phyloP scores from a whole-genome alignment of 2,888 invertebrate species.

The Carabus problematicus region DNA sequence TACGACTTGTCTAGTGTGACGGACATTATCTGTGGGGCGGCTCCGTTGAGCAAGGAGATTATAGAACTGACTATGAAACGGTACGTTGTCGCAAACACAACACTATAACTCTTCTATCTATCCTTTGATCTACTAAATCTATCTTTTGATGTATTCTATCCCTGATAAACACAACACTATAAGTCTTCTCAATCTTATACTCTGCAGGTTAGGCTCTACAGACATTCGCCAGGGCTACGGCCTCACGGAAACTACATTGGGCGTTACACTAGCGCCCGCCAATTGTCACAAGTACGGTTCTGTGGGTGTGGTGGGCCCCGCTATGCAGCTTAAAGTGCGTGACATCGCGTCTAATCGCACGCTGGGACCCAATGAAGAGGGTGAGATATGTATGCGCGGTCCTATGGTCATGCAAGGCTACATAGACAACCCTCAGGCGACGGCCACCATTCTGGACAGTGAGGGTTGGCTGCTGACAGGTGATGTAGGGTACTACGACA shows the following conservation, averaged over 20 bases:
- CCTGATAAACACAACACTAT: neutral
- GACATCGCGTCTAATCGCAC: slow-evolving; percentile 68
- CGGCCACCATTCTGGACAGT: slow-evolving; percentile 67
- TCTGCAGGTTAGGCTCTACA: neutral
- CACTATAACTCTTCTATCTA: neutral
- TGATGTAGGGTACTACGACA: slow-evolving; percentile 83
- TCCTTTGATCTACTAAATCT: neutral
- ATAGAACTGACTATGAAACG: slow-evolving; percentile 66
- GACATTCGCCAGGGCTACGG: slow-evolving; percentile 76
- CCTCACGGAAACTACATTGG: slow-evolving; percentile 76
- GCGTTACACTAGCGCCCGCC: slow-evolving; percentile 57
- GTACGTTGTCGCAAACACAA: slow-evolving; percentile 49
- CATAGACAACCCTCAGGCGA: slow-evolving; percentile 60
- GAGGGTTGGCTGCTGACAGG: slow-evolving; percentile 83
- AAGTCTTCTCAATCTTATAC: neutral
- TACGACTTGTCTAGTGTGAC: slow-evolving; percentile 72
- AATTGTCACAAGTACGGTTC: slow-evolving; percentile 64
- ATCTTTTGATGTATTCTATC: neutral
- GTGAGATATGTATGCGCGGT: neutral
- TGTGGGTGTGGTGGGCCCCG: slow-evolving; percentile 69
- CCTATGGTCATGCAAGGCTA: slow-evolving; percentile 3
- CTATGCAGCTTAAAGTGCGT: slow-evolving; percentile 68
- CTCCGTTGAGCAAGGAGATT: slow-evolving; percentile 76
- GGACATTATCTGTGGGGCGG: slow-evolving; percentile 77
- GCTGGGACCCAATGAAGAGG: slow-evolving; percentile 66